Conservation (phyloP, 1,140 invertebrate genomes). For the Anagrus nilaparvatae region DNA sequence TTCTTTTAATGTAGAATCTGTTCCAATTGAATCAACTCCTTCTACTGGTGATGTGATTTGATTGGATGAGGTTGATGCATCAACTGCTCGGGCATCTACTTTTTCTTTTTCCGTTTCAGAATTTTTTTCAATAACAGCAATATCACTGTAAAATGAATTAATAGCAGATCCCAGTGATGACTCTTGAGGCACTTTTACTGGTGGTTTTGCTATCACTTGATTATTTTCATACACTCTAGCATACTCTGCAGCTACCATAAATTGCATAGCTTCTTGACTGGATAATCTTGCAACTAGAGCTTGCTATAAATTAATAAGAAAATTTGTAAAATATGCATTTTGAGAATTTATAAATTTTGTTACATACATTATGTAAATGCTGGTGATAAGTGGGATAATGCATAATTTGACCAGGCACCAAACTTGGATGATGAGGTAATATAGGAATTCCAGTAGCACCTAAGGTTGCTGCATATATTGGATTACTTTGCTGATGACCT, state of each 20-base stretch:
- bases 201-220: slow-evolving; percentile 36
- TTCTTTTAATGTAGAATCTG: slow-evolving; percentile 21
- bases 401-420: slow-evolving; percentile 36
- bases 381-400: slow-evolving; percentile 37
- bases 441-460: slow-evolving; percentile 28
- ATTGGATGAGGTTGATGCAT: slow-evolving; percentile 20
- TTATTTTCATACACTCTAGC: slow-evolving; percentile 36
- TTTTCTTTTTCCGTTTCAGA: slow-evolving; percentile 18
- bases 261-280: slow-evolving; percentile 32
- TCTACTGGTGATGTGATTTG: slow-evolving; percentile 12
- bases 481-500: slow-evolving; percentile 28
- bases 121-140: slow-evolving; percentile 44
- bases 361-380: slow-evolving; percentile 34
- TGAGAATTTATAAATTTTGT: slow-evolving; percentile 3
- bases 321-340: slow-evolving; percentile 6
- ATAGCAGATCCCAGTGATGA: slow-evolving; percentile 39
- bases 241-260: slow-evolving; percentile 36
- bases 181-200: slow-evolving; percentile 33
- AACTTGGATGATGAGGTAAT: slow-evolving; percentile 31
- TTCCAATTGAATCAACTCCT: slow-evolving; percentile 15
- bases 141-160: slow-evolving; percentile 52
- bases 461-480: slow-evolving; percentile 34
- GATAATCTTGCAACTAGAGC: slow-evolving; percentile 31
- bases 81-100: slow-evolving; percentile 9
- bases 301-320: slow-evolving; percentile 24